phyloP scores from a whole-genome alignment of 2,113 vertebrate species.

The Trinectes maculatus region DNA sequence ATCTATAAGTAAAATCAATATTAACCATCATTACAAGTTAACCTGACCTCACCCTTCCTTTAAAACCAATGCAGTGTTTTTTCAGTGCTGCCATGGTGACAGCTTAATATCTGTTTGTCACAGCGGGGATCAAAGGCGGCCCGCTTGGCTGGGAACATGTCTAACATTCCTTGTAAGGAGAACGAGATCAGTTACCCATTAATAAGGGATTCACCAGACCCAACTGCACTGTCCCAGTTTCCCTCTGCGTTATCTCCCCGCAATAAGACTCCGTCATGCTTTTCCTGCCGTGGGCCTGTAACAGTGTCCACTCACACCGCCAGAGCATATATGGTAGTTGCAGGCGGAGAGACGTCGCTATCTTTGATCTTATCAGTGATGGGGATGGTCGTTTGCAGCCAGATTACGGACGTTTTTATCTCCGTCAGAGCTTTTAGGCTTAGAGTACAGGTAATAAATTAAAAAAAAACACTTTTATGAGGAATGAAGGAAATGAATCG shows the following conservation, averaged over 20 bases:
- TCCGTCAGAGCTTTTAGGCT: constrained; percentile 9
- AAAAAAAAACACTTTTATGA: constrained; percentile 29
- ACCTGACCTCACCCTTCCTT: neutral
- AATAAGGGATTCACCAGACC: constrained; percentile 78
- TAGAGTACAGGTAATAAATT: constrained; percentile 29
- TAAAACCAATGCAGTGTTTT: constrained; percentile 24
- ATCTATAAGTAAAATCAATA: neutral
- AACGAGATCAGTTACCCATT: constrained; percentile 86
- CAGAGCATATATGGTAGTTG: neutral
- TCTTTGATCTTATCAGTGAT: constrained; percentile 48
- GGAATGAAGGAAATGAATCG: neutral
- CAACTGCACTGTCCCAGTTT: constrained; percentile 45
- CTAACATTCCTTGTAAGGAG: constrained; percentile 79
- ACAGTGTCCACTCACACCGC: constrained; percentile 16
- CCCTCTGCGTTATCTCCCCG: constrained; percentile 20
- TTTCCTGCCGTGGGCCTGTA: constrained; percentile 14
- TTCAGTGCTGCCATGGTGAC: constrained; percentile 86
- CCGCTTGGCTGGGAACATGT: constrained; percentile 48
- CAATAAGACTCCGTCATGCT: neutral
- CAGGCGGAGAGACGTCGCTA: constrained; percentile 4
- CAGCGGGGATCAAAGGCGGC: constrained; percentile 86
- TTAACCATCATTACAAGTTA: neutral
- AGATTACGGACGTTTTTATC: constrained; percentile 37
- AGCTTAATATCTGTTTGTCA: constrained; percentile 84
- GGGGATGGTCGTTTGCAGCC: constrained; percentile 43